These are phyloP conservation scores for Rhabdomys dilectus DNA, from an alignment of 2,113 vertebrate genomes.

Conservation along the genomic window DNA sequence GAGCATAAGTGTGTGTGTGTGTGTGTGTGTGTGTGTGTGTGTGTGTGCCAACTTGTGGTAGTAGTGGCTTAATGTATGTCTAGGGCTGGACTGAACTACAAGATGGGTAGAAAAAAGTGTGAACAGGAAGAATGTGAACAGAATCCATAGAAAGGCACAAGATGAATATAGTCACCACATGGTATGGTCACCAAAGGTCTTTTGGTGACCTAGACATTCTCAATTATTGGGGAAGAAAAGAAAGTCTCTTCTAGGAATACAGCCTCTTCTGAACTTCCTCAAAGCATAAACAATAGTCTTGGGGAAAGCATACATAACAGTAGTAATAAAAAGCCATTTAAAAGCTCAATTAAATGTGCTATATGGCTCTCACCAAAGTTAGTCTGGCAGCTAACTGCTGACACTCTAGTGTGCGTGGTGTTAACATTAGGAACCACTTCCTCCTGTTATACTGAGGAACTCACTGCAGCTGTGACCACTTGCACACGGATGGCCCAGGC, in stretches of 20 bases:
- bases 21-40: not conserved
- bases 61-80: not conserved
- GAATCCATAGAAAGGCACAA: not conserved
- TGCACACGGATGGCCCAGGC: not conserved
- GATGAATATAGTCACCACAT: not conserved
- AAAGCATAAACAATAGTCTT: not conserved
- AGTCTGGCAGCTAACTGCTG: not conserved
- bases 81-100: not conserved
- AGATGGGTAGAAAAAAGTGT: not conserved
- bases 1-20: not conserved
- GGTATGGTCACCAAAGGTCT: not conserved
- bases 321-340: not conserved
- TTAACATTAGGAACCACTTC: not conserved
- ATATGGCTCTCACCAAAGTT: not conserved
- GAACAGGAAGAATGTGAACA: not conserved
- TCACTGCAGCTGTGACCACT: not conserved
- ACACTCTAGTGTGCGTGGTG: not conserved
- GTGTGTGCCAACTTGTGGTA: not conserved
- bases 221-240: not conserved
- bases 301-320: not conserved
- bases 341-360: not conserved
- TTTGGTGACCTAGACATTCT: not conserved
- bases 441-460: not conserved
- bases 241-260: not conserved
- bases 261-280: not conserved